Base-by-base conservation (phyloP, 2,113 vertebrate species). In the Pterocles burchelli region DNA sequence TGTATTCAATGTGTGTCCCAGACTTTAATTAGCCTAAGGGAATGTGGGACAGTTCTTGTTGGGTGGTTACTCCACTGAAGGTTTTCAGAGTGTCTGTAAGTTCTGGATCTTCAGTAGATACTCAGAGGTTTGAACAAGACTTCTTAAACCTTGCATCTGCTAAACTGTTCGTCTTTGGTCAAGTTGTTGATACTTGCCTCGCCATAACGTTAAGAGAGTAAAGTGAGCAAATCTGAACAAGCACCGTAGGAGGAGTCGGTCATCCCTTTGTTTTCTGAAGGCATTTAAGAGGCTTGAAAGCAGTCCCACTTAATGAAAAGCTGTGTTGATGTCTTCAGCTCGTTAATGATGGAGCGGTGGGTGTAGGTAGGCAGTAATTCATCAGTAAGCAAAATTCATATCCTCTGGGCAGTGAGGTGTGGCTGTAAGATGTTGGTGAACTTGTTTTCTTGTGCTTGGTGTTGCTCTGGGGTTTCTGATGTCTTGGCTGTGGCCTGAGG, bases 341-440 rank as follows among this genome's bases (percentile, higher is more conserved):
- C 14, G 7, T 91, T 93, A 87, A 96, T 79, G 88, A 88, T 54
- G 80, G 88, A 95, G 87, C 70, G 54, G 89, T 90, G 95, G 95
- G 91, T 87, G 94, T 79, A 85, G 75, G 72, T 85, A 46, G 8
- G 5, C 73, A 65, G 74, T 83, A 95, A 89, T 45, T 92, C 68
- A 33, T 75, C 49, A 81, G 88, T 88, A 95, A 96, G 95, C 96
- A 96, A 10, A 96, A 96, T 95, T 96, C 31, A 36, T 96, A 19
- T 95, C 94, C 93, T 61, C 75, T 95, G 95, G 94, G 96, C 94
- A 96, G 76, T 33, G 91, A 86, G 96, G 93, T 95, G 93, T 94
- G 91, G 83, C 81, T 93, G 9, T 76, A 54, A 77, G 62, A 13
- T 13, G 67, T 48, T 51, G 68, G 65, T 59, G 67, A 86, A 71